phyloP scores from a whole-genome alignment of 2,888 invertebrate species.

The Ophion costatus region DNA sequence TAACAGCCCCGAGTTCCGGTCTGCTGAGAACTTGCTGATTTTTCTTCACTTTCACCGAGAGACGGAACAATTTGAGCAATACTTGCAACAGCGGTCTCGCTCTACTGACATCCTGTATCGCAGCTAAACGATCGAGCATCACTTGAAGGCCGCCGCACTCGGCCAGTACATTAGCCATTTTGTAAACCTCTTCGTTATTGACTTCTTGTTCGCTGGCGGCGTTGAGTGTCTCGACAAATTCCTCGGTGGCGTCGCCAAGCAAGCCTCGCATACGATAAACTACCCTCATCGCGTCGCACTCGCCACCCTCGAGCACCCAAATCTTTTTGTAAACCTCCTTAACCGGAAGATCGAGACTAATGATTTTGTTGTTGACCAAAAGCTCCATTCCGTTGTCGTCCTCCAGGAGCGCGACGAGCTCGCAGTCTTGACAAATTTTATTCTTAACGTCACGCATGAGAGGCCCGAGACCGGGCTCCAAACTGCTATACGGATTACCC shows the following conservation, averaged over 20 bases:
- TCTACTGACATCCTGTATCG: constrained; percentile 93
- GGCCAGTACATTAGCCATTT: constrained; percentile 93
- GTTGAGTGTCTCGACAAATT: constrained; percentile 97
- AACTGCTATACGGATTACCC: constrained; percentile 98
- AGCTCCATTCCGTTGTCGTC: constrained; percentile 99
- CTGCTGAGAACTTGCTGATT: constrained; percentile 95
- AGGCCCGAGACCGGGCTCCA: constrained; percentile 97
- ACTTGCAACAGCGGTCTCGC: constrained; percentile 95
- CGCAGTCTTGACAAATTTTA: constrained; percentile 99
- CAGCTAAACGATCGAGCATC: constrained; percentile 93
- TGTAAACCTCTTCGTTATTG: constrained; percentile 97
- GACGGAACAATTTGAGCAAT: constrained; percentile 93
- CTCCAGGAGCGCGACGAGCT: constrained; percentile 97
- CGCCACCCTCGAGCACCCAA: constrained; percentile 95
- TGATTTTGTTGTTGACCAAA: constrained; percentile 98
- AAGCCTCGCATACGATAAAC: constrained; percentile 99
- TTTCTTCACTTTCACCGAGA: constrained; percentile 95
- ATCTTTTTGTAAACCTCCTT: constrained; percentile 92
- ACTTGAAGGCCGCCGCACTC: constrained; percentile 92
- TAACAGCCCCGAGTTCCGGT: constrained; percentile 93
- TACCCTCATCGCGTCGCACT: constrained; percentile 98
- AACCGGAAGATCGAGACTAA: constrained; percentile 97
- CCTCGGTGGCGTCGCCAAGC: constrained; percentile 99
- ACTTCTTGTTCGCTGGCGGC: constrained; percentile 93
- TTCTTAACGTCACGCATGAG: constrained; percentile 99